Base-by-base conservation (phyloP, 1,140 invertebrate genomes). In the Marisa cornuarietis region DNA sequence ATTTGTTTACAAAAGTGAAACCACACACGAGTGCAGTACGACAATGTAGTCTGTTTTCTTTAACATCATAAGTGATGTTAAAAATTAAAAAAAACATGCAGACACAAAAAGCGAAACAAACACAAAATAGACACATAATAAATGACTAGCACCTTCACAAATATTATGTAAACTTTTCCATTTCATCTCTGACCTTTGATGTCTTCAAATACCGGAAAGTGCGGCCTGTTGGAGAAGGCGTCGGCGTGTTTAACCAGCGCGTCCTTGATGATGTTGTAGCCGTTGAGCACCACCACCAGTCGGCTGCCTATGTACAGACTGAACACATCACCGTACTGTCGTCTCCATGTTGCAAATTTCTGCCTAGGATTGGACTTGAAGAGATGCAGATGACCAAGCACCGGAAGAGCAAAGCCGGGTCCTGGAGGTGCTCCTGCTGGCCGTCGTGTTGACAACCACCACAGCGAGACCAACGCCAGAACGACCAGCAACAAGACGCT, bases 301-400 rank as follows among this genome's bases (percentile, higher is more conserved):
- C 80, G 76, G 42, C 61, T 49, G 18, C 82, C 85, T 16, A 84
- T 74, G 65, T 83, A 83, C 11, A 86, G 18, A 62, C 81, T 82
- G 72, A 84, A 85, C 16, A 86, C 73, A 31, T 86, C 83, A 16
- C 85, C 85, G 76, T 85, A 83, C 52, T 75, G 79, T 58, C 65
- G 71, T 13, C 81, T 63, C 18, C 82, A 75, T 9, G 54, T 4
- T 22, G 42, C 51, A 65, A 83, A 85, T 31, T 51, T 31, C 16
- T 7, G 0, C 52, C 78, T n/a, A 14, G 73, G 71, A 66, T 85
- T 81, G 18, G 26, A 22, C 16, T 63, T 77, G 18, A 85, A 20
- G 1, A 73, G 71, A 5, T 71, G 83, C 22, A 83, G 61, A 68
- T 83, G 81, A 13, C 84, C 84, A 26, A 85, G 52, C 26, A 85